A percentile compares a stretch with the other conserved stretches of the same genome.
Evolutionary conservation across 2,888 invertebrate species (phyloP).

Genomic region (Mythimna lalbum): DNA sequence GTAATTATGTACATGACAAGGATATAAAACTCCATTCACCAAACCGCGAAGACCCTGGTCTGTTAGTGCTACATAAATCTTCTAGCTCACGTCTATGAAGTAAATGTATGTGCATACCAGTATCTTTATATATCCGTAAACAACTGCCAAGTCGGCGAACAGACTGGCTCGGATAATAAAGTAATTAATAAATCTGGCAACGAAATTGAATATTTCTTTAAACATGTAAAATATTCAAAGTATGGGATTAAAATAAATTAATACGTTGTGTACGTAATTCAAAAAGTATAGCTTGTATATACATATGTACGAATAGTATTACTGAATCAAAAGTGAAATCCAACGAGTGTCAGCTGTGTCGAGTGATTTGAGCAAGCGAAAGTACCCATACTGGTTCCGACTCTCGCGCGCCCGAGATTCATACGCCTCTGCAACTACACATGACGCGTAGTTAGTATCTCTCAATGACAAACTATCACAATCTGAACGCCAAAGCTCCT

Average conservation of each 20-base stretch:
- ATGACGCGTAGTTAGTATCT: slow-evolving; percentile 60
- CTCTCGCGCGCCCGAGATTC: slow-evolving; percentile 71
- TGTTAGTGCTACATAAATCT: slow-evolving; percentile 52
- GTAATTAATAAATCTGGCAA: slow-evolving; percentile 10
- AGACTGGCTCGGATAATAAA: slow-evolving; percentile 19
- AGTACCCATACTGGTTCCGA: slow-evolving; percentile 87
- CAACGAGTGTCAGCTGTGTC: slow-evolving; percentile 77
- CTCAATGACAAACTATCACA: slow-evolving; percentile 63
- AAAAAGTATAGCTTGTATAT: slow-evolving; percentile 8
- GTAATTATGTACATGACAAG: slow-evolving; percentile 75
- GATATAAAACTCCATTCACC: slow-evolving; percentile 75
- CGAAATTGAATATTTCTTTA: not conserved
- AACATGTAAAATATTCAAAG: slow-evolving; percentile 5
- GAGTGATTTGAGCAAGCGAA: slow-evolving; percentile 84
- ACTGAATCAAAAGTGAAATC: slow-evolving; percentile 86
- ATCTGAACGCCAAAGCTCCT: slow-evolving; percentile 42
- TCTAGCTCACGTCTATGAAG: slow-evolving; percentile 48
- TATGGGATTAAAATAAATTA: slow-evolving; percentile 21
- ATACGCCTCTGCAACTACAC: slow-evolving; percentile 66
- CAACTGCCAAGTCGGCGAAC: slow-evolving; percentile 12
- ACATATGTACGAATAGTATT: slow-evolving; percentile 37
- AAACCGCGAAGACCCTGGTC: slow-evolving; percentile 67
- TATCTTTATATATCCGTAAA: slow-evolving; percentile 18
- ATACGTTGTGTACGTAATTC: slow-evolving; percentile 29
- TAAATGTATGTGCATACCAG: slow-evolving; percentile 54